Evolutionary conservation across 2,113 vertebrate genomes (phyloP), one percentile per base, ranked within the genome.

Genomic region (Pterocles orientalis): DNA sequence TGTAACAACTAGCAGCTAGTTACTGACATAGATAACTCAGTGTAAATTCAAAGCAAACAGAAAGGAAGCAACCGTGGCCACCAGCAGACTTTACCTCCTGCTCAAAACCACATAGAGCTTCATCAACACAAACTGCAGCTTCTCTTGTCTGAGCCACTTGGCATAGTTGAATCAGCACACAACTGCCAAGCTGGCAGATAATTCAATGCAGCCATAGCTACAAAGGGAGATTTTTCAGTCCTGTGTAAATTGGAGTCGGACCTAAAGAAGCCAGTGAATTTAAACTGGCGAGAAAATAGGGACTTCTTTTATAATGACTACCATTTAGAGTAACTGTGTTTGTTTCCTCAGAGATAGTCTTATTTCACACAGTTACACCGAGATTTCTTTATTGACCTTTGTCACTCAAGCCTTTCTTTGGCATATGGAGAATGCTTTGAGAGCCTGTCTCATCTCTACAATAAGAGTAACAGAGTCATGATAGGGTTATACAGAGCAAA

Each of bases 141-240:
- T 60, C 25, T 17, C 39, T 39, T 3, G 1, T 2, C 47, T 14
- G 6, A 11, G 25, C 39, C 0, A 0, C 3, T 13, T 3, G 4
- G 20, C 14, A 18, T 2, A 23, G 34, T 2, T 18, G 9, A 1
- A 12, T 0, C 50, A n/a, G 2, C 36, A 61, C 2, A 0, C 12
- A 41, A 1, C 20, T 28, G 18, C 39, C 11, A 25, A 64, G 10
- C 25, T 15, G 7, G 31, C 41, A 62, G 18, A 7, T 1, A 45
- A 26, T 0, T 53, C 24, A 23, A 5, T 7, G 6, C 28, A 58
- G 7, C 9, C 5, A 19, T 3, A 45, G 18, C 13, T 21, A 21
- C 17, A 56, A 2, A 50, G 16, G 48, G 18, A 57, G 18, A n/a
- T 3, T 2, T 2, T 28, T 15, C 33, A 33, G 23, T 1, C 57